Evolutionary conservation across 2,797 vertebrate genomes (phyloP), one percentile per base, ranked within the genome.

Genomic region (Pseudopleuronectes americanus): DNA sequence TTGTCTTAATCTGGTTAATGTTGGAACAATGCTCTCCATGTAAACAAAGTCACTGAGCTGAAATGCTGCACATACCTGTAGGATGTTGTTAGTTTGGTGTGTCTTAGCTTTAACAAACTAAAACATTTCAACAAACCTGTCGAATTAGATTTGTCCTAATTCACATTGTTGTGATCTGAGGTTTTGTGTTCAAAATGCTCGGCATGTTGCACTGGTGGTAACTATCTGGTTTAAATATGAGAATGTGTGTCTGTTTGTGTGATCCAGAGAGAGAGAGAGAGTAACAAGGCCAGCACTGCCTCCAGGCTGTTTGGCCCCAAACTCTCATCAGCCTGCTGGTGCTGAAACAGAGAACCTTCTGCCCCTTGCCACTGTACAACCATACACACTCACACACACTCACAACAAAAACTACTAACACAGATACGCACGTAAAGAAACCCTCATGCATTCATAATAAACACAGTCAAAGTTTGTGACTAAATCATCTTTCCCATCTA

Each of bases 271-370:
- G 43, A 53, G 31, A 13, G 19, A 45, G 56, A 51, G 60, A 67
- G 74, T 77, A 93, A 92, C 88, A 88, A 91, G 92, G 92, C 85
- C 90, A 92, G 68, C 64, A 78, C 75, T 91, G 84, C 90, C 92
- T 85, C 16, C 59, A 76, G 90, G 91, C 90, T 84, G 86, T 91
- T 92, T 89, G 89, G 90, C 91, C 89, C 84, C 80, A 79, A 91
- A 93, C 90, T 87, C 85, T 90, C 89, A 91, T 92, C 91, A 92
- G 91, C 89, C 91, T 88, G 90, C 89, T 92, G 92, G 92, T 90
- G 89, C 92, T 91, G 90, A 92, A 93, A 92, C 77, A 5, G 79
- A 91, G 87, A 90, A 83, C 89, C 87, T 89, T 89, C 84, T 90
- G 87, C 86, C 88, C 89, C 89, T 74, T 81, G 71, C 82, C 83